Conservation (phyloP, 2,888 invertebrate species). For the Agrilus mali region DNA sequence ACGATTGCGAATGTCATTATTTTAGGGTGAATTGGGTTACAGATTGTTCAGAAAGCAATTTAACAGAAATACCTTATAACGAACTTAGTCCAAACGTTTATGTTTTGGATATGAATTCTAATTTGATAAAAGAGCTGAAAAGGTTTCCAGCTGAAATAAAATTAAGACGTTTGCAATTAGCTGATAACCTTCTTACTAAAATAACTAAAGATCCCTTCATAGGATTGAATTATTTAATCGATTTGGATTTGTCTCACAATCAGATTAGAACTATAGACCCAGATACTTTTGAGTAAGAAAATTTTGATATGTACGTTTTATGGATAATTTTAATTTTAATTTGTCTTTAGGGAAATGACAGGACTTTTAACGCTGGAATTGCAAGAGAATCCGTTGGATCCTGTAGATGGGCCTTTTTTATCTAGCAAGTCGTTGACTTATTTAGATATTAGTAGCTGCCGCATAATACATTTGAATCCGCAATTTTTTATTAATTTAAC, state of each 20-base stretch:
- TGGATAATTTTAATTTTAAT: conserved; percentile 8
- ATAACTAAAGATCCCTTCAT: conserved; percentile 49
- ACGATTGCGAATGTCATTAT: conserved; percentile 64
- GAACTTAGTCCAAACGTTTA: conserved; percentile 59
- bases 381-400: conserved; percentile 51
- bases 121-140: conserved; percentile 45
- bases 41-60: conserved; percentile 61
- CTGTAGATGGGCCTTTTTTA: conserved; percentile 51
- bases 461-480: conserved; percentile 42
- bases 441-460: conserved; percentile 54
- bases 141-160: conserved; percentile 57
- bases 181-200: conserved; percentile 49
- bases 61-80: conserved; percentile 54
- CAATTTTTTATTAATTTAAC: conserved; percentile 56
- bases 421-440: conserved; percentile 52
- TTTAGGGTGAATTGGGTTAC: conserved; percentile 67
- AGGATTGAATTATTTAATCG: conserved; percentile 53
- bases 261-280: conserved; percentile 46
- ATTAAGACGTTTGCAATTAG: conserved; percentile 55
- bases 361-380: conserved; percentile 58
- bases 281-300: conserved; percentile 13
- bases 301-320: conserved; percentile 3
- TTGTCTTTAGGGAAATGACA: conserved; percentile 47
- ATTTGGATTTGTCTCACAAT: conserved; percentile 57
- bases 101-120: conserved; percentile 57